phyloP scores from a whole-genome alignment of 2,888 invertebrate species.

The Caenorhabditis angaria region DNA sequence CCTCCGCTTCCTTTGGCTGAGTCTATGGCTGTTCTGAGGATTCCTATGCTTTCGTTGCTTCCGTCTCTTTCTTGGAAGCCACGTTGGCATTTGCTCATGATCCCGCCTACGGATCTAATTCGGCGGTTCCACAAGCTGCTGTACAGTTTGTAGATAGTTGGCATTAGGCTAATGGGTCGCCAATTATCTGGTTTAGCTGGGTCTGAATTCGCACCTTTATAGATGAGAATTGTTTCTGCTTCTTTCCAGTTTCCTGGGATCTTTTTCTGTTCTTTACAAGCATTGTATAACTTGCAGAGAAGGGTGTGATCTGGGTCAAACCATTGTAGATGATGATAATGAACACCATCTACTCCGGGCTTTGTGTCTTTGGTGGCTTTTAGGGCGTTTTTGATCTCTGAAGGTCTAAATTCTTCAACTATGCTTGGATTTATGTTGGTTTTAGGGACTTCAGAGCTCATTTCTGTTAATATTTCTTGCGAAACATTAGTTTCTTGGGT shows the following conservation, averaged over 20 bases:
- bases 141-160: constrained; percentile 12
- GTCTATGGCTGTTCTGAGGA: constrained; percentile 25
- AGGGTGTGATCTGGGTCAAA: not conserved
- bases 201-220: constrained; percentile 8
- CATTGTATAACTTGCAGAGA: not conserved
- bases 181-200: constrained; percentile 3
- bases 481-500: constrained; percentile 14
- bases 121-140: constrained; percentile 6
- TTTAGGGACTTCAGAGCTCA: constrained; percentile 7
- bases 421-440: not conserved
- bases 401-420: not conserved
- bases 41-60: constrained; percentile 17
- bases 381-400: not conserved
- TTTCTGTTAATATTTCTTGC: constrained; percentile 6
- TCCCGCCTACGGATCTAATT: not conserved
- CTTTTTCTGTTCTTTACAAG: not conserved
- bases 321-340: not conserved
- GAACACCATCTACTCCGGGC: constrained; percentile 5
- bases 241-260: constrained; percentile 10
- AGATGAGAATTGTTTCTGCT: constrained; percentile 13
- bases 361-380: not conserved
- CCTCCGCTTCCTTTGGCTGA: not conserved
- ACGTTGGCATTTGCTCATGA: constrained; percentile 13
- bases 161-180: constrained; percentile 11
- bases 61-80: constrained; percentile 10